phyloP scores from a whole-genome alignment of 2,113 vertebrate species.

The Pollachius pollachius region DNA sequence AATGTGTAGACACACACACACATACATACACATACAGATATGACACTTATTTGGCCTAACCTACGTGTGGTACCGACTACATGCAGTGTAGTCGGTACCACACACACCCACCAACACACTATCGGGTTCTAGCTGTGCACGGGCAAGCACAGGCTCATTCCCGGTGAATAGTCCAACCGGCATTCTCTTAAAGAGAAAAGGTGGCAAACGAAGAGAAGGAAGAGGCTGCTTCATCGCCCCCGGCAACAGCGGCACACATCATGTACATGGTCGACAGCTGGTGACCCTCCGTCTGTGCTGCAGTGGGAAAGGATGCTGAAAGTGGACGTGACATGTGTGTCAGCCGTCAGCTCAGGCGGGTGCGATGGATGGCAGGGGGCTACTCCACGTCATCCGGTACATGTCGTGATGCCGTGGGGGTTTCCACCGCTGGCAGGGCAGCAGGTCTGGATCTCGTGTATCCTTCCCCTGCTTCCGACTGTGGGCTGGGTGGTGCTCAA shows the following conservation, averaged over 20 bases:
- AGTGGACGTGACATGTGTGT: constrained; percentile 41
- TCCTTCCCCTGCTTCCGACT: constrained; percentile 51
- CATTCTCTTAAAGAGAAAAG: constrained; percentile 53
- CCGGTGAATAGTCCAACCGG: constrained; percentile 25
- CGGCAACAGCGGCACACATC: constrained; percentile 6
- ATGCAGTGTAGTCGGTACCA: no score
- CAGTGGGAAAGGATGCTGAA: constrained; percentile 40
- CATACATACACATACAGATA: not conserved
- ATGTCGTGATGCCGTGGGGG: constrained; percentile 20
- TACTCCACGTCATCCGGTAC: constrained; percentile 11
- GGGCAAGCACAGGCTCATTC: constrained; percentile 41
- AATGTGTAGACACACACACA: constrained; percentile 22
- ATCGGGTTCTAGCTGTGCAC: constrained; percentile 39
- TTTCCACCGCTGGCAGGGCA: no score
- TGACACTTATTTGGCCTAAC: no score
- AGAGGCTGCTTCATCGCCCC: constrained; percentile 38
- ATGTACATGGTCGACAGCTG: constrained; percentile 31
- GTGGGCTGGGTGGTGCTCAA: constrained; percentile 54
- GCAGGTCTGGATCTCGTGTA: constrained; percentile 22
- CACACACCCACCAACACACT: constrained; percentile 6
- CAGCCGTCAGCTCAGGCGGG: constrained; percentile 32
- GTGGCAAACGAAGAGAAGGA: constrained; percentile 10
- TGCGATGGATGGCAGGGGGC: constrained; percentile 21
- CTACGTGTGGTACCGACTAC: not conserved
- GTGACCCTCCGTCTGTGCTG: constrained; percentile 45